Evolutionary conservation across 2,113 vertebrate genomes (phyloP), one percentile per base, ranked within the genome.

Genomic region (Calyptomena viridis): DNA sequence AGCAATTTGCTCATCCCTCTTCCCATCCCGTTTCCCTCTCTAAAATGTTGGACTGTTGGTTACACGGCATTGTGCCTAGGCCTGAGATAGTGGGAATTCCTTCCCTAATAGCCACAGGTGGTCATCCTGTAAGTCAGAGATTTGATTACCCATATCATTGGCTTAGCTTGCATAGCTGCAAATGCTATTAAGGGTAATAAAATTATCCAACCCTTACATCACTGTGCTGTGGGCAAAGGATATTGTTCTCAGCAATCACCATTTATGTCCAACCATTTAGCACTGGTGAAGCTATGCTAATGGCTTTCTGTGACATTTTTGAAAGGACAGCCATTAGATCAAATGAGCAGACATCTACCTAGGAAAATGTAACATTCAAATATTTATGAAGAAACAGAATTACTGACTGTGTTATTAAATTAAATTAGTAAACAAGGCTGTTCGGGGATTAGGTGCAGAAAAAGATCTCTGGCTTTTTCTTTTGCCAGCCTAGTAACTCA

Each of bases 151-250:
- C 91, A 92, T 94, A 64, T 95, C 95, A 94, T 83, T 97, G 94
- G 78, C 95, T 96, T 96, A 97, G 93, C 93, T 94, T 96, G 85
- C 93, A 93, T 94, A 97, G 92, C 94, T 95, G 84, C 81, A 96
- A 96, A 92, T 96, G 90, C 93, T 96, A 92, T 96, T 97, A 97
- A 94, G 87, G 82, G 87, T 84, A 96, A 96, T 97, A 96, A 97
- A 96, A 92, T 96, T 96, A 97, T 71, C 86, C 96, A 97, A 91
- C 87, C 94, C 93, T 96, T 94, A 91, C 94, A 84, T 93, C 76
- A 68, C 55, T 94, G 68, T 79, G 87, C 92, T 95, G 58, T 94
- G 87, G 92, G 96, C 91, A 96, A 95, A 94, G 89, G 92, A 96
- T 94, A 96, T 96, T 96, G 86, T 96, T 96, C 92, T 93, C 96